A percentile compares a stretch with the other conserved stretches of the same genome.
phyloP scores from a whole-genome alignment of 2,888 invertebrate genomes.

The Dynastes grantii region DNA sequence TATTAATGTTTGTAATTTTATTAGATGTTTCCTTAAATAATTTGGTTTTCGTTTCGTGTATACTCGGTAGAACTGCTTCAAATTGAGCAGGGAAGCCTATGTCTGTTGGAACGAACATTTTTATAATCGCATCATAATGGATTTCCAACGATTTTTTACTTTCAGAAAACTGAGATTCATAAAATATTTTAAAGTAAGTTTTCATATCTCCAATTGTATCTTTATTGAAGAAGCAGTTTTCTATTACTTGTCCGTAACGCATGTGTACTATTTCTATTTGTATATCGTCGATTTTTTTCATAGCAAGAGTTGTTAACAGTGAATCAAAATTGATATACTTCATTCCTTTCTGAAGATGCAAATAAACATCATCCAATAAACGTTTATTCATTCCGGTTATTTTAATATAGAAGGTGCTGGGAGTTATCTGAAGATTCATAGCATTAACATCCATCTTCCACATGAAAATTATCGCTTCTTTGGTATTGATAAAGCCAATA shows the following conservation, averaged over 20 bases:
- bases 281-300: background rate
- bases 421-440: constrained; percentile 53
- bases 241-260: constrained; percentile 56
- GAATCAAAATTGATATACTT: constrained; percentile 54
- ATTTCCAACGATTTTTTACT: constrained; percentile 55
- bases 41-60: constrained; percentile 58
- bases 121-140: constrained; percentile 54
- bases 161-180: constrained; percentile 45
- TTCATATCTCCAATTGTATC: constrained; percentile 54
- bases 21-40: constrained; percentile 59
- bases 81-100: constrained; percentile 67
- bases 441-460: constrained; percentile 54
- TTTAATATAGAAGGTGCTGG: constrained; percentile 53
- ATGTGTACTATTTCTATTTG: constrained; percentile 42
- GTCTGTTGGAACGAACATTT: constrained; percentile 65
- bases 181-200: constrained; percentile 17
- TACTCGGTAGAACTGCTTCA: constrained; percentile 62
- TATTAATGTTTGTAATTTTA: constrained; percentile 60
- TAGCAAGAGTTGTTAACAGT: background rate
- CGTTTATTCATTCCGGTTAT: constrained; percentile 56
- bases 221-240: constrained; percentile 54
- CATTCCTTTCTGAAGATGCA: constrained; percentile 35
- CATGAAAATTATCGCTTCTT: constrained; percentile 44
- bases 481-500: constrained; percentile 38
- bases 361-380: constrained; percentile 53